Base-by-base conservation (phyloP, 2,888 invertebrate genomes). In the Eupithecia tripunctaria region DNA sequence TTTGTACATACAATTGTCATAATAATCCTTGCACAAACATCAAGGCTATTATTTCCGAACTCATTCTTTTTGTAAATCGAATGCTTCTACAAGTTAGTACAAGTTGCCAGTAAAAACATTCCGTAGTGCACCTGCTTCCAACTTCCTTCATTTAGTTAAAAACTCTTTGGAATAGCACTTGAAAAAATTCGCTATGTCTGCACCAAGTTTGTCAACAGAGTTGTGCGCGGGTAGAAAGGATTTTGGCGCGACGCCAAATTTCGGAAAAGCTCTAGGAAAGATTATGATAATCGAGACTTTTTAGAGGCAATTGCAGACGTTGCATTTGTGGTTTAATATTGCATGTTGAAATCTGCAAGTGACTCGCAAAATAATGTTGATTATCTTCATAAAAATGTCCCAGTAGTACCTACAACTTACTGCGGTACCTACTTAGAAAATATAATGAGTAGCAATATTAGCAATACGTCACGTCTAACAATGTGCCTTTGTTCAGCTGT, bases 111-210 rank as follows among this genome's bases (percentile, higher is more conserved):
- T 67, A 43, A 66, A 73, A 74, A 69, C 63, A 74, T 66, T 74
- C 62, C 63, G 36, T 70, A 64, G 66, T 59, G 72, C 76, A 78
- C 74, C 75, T 76, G 74, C 60, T 27, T 60, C 67, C 51, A 71
- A 73, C 59, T 76, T 77, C 68, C 73, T 72, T 76, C 71, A 76
- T 79, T 78, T 76, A 75, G 72, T 78, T 79, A 74, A 75, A 63
- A 77, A 78, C 70, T 78, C 25, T 64, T 64, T 64, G 51, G 56
- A 73, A 74, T 67, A 76, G 56, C 63, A 64, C 73, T 74, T 72
- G 78, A 72, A 72, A 69, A 74, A 78, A 73, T 41, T 43, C 56
- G 27, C 59, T 56, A 66, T 68, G 66, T 73, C 74, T 71, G 74
- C 36, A 62, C n/a, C 6, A 43, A 72, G 70, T 70, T 74, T 63